A percentile compares a stretch with the other conserved stretches of the same genome.
These are phyloP conservation scores for Rhinolophus sinicus DNA, from an alignment of 2,113 vertebrate species.

Conservation along the genomic window DNA sequence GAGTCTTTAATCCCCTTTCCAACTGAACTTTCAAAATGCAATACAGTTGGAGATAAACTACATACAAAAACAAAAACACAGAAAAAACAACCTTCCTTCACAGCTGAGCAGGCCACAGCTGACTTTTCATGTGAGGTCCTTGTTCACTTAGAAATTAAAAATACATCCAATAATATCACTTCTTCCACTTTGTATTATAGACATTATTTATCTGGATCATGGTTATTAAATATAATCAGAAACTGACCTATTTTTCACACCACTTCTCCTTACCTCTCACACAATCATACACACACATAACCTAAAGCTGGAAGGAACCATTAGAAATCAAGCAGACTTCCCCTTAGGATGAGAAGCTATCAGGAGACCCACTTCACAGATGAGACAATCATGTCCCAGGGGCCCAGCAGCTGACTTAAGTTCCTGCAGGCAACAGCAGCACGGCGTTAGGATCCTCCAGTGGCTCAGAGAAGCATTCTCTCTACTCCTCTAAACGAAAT, in stretches of 20 bases:
- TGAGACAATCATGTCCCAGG: not conserved
- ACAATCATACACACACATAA: not conserved
- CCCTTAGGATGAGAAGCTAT: not conserved
- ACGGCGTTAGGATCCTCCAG: not conserved
- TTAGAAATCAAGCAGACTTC: not conserved
- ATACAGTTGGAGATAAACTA: not conserved
- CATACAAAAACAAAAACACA: not conserved
- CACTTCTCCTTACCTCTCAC: not conserved
- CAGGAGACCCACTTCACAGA: not conserved
- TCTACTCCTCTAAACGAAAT: not conserved
- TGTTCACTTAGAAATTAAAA: conserved; percentile 24
- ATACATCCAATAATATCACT: not conserved
- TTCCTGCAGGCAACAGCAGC: not conserved
- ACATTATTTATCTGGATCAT: not conserved
- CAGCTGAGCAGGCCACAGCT: not conserved
- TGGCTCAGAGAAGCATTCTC: too few species aligned
- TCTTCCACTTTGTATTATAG: not conserved
- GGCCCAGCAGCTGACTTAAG: not conserved
- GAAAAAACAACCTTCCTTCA: not conserved
- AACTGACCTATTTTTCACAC: not conserved
- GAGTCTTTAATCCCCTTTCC: not conserved
- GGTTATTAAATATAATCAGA: not conserved
- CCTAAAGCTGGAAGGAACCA: not conserved
- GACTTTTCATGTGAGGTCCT: not conserved
- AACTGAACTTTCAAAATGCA: not conserved